phyloP scores from a whole-genome alignment of 2,113 vertebrate species.

The Daboia siamensis region DNA sequence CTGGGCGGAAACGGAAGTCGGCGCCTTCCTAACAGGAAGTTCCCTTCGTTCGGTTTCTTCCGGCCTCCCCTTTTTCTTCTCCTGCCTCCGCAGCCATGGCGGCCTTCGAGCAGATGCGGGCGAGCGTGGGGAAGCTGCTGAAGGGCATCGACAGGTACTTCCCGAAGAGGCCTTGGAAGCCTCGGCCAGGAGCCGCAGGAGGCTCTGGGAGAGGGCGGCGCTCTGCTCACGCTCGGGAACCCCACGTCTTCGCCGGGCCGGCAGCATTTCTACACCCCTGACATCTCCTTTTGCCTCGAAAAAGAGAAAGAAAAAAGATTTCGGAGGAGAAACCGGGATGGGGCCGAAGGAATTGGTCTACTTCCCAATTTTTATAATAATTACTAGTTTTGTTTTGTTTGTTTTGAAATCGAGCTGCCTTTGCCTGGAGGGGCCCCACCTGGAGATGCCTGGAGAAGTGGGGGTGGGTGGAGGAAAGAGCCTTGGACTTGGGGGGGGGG shows the following conservation, averaged over 20 bases:
- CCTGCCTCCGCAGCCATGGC: constrained; percentile 67
- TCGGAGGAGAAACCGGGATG: not conserved
- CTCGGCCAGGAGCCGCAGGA: not conserved
- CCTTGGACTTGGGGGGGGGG: too few species aligned
- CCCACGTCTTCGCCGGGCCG: not conserved
- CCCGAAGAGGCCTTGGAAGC: not conserved
- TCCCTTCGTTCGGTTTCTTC: not conserved
- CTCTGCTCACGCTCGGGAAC: not conserved
- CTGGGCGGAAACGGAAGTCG: constrained; percentile 29
- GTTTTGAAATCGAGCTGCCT: too few species aligned
- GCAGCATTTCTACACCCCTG: not conserved
- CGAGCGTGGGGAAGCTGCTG: constrained; percentile 86
- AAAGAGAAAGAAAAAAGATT: not conserved
- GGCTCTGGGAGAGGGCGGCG: not conserved
- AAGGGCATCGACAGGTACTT: constrained; percentile 89
- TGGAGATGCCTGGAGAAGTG: not conserved
- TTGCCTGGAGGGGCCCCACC: not conserved
- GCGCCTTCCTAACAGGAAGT: not conserved
- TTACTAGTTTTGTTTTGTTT: not conserved
- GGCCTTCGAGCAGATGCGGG: constrained; percentile 87
- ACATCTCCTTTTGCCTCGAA: not conserved
- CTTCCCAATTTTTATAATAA: not conserved
- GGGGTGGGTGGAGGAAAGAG: not conserved
- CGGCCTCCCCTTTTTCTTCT: too few species aligned
- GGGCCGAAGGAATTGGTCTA: not conserved